These are phyloP conservation scores for Heptascelio sp. DNA, from an alignment of 2,888 invertebrate species.

Conservation along the genomic window DNA sequence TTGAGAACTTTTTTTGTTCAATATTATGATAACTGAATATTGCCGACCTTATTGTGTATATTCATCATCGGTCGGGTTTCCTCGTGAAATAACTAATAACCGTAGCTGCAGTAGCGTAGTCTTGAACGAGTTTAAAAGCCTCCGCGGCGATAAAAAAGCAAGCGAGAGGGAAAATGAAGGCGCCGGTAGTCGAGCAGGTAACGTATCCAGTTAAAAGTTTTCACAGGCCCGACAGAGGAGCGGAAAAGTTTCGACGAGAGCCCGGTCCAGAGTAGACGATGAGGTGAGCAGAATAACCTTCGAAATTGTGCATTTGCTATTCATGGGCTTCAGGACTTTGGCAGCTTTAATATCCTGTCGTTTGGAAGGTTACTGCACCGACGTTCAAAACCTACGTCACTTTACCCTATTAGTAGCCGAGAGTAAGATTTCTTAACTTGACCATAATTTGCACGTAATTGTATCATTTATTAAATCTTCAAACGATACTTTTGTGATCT, in stretches of 20 bases:
- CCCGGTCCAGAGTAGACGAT: constrained; percentile 55
- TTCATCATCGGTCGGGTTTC: constrained; percentile 60
- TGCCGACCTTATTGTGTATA: constrained; percentile 45
- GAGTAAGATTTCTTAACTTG: constrained; percentile 32
- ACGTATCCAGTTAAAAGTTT: constrained; percentile 84
- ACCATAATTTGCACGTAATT: too few species aligned
- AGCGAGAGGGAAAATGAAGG: constrained; percentile 71
- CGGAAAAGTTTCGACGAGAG: constrained; percentile 76
- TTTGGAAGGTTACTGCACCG: constrained; percentile 48
- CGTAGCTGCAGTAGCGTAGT: constrained; percentile 68
- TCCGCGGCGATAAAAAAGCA: constrained; percentile 72
- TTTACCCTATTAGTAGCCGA: constrained; percentile 17
- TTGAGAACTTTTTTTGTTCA: too few species aligned
- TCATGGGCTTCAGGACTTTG: constrained; percentile 80
- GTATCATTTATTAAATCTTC: too few species aligned
- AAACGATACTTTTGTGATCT: too few species aligned
- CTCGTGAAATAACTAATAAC: constrained; percentile 78
- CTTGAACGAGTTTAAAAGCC: constrained; percentile 78
- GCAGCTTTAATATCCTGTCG: constrained; percentile 79
- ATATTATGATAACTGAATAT: constrained; percentile 50
- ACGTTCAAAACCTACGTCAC: constrained; percentile 34
- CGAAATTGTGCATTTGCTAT: constrained; percentile 83
- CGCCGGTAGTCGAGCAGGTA: constrained; percentile 81
- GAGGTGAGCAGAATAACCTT: constrained; percentile 74
- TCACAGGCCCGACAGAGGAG: constrained; percentile 75